Evolutionary conservation across 1,140 invertebrate species (phyloP).

Genomic region (Drosophila bocqueti): DNA sequence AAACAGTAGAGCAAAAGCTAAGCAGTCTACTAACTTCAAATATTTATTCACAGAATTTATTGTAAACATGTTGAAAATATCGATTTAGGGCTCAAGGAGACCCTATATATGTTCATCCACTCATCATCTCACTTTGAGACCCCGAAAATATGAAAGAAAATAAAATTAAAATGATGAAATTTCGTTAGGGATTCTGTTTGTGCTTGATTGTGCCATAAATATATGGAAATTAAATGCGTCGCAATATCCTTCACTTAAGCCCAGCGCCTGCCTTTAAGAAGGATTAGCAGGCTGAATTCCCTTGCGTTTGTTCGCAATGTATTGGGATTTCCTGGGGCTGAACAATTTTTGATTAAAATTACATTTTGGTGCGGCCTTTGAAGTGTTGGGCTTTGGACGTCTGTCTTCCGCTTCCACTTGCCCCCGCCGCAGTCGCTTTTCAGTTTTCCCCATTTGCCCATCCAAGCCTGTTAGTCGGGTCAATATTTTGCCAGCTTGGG

Average conservation of each 20-base stretch:
- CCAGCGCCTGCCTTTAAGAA: conserved; percentile 14
- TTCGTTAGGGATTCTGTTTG: conserved; percentile 23
- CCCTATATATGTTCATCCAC: neutral
- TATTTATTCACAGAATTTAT: neutral
- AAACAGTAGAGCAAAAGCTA: neutral
- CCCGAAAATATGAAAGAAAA: neutral
- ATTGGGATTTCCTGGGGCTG: conserved; percentile 51
- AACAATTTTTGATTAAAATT: conserved; percentile 69
- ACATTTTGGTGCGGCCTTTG: conserved; percentile 58
- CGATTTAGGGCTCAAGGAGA: neutral
- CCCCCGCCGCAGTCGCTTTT: neutral
- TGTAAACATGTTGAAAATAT: neutral
- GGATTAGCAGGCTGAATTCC: conserved; percentile 27
- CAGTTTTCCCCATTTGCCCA: neutral
- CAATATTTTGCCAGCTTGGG: conserved; percentile 49
- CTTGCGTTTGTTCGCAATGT: conserved; percentile 28
- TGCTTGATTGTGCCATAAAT: conserved; percentile 11
- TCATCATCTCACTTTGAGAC: no score
- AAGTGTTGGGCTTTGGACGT: conserved; percentile 42
- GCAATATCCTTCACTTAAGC: conserved; percentile 13
- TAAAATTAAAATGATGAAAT: conserved; percentile 1
- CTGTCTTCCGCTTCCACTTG: conserved; percentile 14
- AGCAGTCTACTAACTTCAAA: neutral
- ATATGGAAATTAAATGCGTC: conserved; percentile 37
- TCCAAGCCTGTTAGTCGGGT: conserved; percentile 16